Percentiles rank a stretch among this genome's conserved stretches.
Evolutionary conservation across 2,797 vertebrate genomes (phyloP).

Genomic region (Labroides dimidiatus): DNA sequence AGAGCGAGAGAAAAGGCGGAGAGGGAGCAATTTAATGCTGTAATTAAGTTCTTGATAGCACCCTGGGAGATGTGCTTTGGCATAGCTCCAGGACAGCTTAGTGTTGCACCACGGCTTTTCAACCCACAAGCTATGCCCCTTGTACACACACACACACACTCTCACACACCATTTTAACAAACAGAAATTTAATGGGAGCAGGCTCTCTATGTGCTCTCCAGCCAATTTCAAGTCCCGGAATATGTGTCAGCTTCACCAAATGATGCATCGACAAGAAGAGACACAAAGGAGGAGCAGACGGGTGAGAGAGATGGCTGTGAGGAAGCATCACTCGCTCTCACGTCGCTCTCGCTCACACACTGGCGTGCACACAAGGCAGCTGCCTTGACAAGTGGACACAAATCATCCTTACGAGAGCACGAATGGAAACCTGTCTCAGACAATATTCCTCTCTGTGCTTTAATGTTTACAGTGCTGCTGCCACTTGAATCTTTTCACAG

Average conservation of each 20-base stretch:
- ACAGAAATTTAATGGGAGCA: conserved; percentile 59
- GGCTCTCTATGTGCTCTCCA: conserved; percentile 40
- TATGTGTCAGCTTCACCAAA: conserved; percentile 67
- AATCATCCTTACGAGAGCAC: conserved; percentile 49
- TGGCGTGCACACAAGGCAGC: conserved; percentile 39
- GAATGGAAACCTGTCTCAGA: conserved; percentile 47
- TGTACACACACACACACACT: conserved; percentile 19
- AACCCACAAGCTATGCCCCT: conserved; percentile 40
- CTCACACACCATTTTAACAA: conserved; percentile 48
- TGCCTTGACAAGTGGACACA: conserved; percentile 59
- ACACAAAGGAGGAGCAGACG: conserved; percentile 62
- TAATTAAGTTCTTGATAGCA: conserved; percentile 82
- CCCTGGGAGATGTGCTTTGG: conserved; percentile 77
- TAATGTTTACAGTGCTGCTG: conserved; percentile 39
- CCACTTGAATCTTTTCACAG: conserved; percentile 3
- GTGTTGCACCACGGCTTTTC: conserved; percentile 62
- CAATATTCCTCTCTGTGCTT: conserved; percentile 38
- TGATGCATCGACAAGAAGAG: conserved; percentile 61
- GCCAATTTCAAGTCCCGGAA: conserved; percentile 57
- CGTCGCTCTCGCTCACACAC: conserved; percentile 41
- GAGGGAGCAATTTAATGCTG: conserved; percentile 76
- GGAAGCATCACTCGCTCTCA: conserved; percentile 56
- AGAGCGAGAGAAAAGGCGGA: conserved; percentile 47
- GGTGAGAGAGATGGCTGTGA: conserved; percentile 52
- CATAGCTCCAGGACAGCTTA: conserved; percentile 73